Base-by-base conservation (phyloP, 2,888 invertebrate species). In the Asteroscopus sphinx region DNA sequence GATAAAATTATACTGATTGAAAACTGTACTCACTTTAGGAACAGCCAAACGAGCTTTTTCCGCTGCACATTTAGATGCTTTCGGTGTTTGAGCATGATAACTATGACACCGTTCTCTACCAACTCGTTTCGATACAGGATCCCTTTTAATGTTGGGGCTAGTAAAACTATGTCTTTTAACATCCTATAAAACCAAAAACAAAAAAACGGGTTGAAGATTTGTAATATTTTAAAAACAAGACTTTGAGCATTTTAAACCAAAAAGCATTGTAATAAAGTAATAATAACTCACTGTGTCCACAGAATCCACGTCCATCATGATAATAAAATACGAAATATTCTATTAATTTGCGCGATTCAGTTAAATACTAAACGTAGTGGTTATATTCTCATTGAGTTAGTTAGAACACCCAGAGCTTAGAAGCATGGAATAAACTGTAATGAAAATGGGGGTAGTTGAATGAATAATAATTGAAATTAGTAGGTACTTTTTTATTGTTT, bases 101-200 rank as follows among this genome's bases (percentile, higher is more conserved):
- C 89, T 92, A 49, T 91, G 86, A 70, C 91, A 90, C 36, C 93
- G 86, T 76, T 93, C 93, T 73, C 93, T 85, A 16, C 92, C 90
- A 42, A 80, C 56, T 66, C 87, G 83, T 71, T 87, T 90, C 1
- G 87, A 73, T 16, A 87, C 73, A 15, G 86, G 81, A 3, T 81
- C 78, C 68, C 85, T 81, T 68, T 85, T 87, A 6, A 67, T 80
- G 51, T 86, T 80, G 8, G 89, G 90, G 59, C 83, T 90, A 13
- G 85, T 88, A 65, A 92, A 92, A 77, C 93, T 93, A 48, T 91
- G 87, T 62, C 92, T 84, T 66, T 89, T 91, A 26, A 87, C 64
- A 61, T 91, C 89, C 91, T 93, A 54, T 1, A 35, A 35, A 17
- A 48, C 9, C 3, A 21, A 21, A 21, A 46, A 42, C 4, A 40